phyloP scores from a whole-genome alignment of 1,140 invertebrate species.

The Cydia amplana region DNA sequence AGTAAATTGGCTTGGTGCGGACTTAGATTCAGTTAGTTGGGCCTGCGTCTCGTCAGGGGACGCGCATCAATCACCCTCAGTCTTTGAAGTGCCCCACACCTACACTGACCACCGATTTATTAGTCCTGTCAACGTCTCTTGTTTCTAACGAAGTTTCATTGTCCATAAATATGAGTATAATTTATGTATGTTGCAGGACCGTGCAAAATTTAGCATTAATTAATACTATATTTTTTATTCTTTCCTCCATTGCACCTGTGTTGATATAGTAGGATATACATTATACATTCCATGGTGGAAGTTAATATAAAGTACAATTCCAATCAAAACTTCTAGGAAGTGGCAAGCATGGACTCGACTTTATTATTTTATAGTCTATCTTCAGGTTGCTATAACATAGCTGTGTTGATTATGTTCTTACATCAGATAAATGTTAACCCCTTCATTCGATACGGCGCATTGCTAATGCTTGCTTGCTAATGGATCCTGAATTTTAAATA shows the following conservation, averaged over 20 bases:
- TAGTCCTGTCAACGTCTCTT: conserved; percentile 64
- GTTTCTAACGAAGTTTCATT: conserved; percentile 51
- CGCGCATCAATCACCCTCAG: conserved; percentile 50
- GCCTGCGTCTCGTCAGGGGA: conserved; percentile 57
- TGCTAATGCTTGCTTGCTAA: neutral
- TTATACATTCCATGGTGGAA: neutral
- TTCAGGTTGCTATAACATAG: neutral
- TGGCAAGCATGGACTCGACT: too few relatives aligned
- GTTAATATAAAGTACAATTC: too few relatives aligned
- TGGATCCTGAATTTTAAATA: neutral
- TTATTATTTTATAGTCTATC: too few relatives aligned
- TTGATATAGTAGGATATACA: neutral
- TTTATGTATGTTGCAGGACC: neutral
- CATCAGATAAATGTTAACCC: neutral
- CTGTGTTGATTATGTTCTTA: neutral
- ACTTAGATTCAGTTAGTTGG: conserved; percentile 25
- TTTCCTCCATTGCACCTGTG: neutral
- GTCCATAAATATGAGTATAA: conserved; percentile 31
- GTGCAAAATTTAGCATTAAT: neutral
- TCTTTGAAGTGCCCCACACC: conserved; percentile 56
- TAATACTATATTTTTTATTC: neutral
- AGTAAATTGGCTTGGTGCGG: conserved; percentile 40
- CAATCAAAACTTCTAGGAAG: too few relatives aligned
- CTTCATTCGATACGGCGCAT: neutral
- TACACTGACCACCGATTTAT: conserved; percentile 48